Percentiles rank a stretch among this genome's conserved stretches.
Conservation (phyloP, 2,113 vertebrate genomes). For the Brachypteracias leptosomus region DNA sequence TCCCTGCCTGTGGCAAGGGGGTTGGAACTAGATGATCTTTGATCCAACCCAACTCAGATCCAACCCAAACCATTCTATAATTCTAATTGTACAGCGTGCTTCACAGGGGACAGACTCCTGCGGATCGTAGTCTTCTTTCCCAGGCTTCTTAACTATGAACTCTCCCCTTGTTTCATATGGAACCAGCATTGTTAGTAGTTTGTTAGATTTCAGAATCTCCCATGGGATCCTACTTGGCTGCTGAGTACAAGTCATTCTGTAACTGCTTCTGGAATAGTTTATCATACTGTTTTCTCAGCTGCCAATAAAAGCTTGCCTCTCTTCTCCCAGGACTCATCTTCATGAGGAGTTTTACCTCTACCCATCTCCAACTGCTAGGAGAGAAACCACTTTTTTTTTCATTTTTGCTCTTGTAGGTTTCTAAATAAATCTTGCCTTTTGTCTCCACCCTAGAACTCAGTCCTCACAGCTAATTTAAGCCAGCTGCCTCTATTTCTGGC, state of each 20-base stretch:
- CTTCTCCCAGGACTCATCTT: neutral
- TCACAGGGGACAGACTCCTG: neutral
- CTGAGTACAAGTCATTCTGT: neutral
- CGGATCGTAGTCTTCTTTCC: neutral
- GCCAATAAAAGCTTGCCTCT: conserved; percentile 1
- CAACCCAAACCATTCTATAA: too few relatives aligned
- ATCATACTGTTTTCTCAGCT: conserved; percentile 26
- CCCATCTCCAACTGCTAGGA: neutral
- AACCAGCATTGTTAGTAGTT: conserved; percentile 14
- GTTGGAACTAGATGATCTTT: too few relatives aligned
- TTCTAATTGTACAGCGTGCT: neutral
- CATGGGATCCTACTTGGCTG: neutral
- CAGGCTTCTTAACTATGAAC: conserved; percentile 9
- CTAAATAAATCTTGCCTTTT: neutral
- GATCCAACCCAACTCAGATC: too few relatives aligned
- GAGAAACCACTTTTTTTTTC: neutral
- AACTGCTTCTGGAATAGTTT: conserved; percentile 12
- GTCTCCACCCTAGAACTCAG: neutral
- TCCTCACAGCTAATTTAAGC: neutral
- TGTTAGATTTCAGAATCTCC: conserved; percentile 2
- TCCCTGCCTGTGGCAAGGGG: too few relatives aligned
- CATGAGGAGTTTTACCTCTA: neutral
- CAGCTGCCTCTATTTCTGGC: neutral
- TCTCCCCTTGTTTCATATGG: conserved; percentile 1
- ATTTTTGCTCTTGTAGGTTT: neutral